Base-by-base conservation (phyloP, 2,113 vertebrate species). In the Brachypteracias leptosomus region DNA sequence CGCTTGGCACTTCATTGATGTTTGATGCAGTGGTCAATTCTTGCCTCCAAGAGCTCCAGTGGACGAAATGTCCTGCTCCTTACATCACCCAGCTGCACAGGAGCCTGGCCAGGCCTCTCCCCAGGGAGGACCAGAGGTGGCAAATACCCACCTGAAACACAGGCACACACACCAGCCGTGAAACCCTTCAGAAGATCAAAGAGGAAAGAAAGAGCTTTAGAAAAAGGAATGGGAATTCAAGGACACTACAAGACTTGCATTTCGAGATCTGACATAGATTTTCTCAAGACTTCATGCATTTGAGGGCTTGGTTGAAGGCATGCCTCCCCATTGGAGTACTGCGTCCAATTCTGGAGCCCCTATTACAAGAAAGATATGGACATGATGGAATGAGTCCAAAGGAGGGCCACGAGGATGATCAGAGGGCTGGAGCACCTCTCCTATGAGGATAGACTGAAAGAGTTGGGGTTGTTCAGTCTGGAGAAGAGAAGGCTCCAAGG, bases 131-230 rank as follows among this genome's bases (percentile, higher is more conserved):
- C 4, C 16, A 73, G 9, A 57, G 5, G 13, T 4, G 70, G 59
- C n/a, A 67, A 78, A 71, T 14, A 52, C 10, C 24, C 21, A 36
- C 6, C 44, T 3, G 6, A 74, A 80, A 80, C 14, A 17, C 0
- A 2, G 46, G 14, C 13, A 81, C 1, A 0, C 0, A 0, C 4
- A 66, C 26, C 49, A 5, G 2, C 16, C 0, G 0, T 2, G 3
- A 61, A 1, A 0, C 2, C 42, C 15, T 70, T 31, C 36, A 1
- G 1, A 58, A 85, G 17, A 57, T 7, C 8, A 76, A 63, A 47
- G 7, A 71, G 35, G 20, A 74, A 78, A 75, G 17, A 67, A 77
- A 74, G 2, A 5, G 17, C 40, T 58, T 54, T 26, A 29, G 29
- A 80, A 78, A 78, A 42, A 86, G 2, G 10, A 21, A 52, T 19